Evolutionary conservation across 2,113 vertebrate genomes (phyloP).

Genomic region (Esox niger): DNA sequence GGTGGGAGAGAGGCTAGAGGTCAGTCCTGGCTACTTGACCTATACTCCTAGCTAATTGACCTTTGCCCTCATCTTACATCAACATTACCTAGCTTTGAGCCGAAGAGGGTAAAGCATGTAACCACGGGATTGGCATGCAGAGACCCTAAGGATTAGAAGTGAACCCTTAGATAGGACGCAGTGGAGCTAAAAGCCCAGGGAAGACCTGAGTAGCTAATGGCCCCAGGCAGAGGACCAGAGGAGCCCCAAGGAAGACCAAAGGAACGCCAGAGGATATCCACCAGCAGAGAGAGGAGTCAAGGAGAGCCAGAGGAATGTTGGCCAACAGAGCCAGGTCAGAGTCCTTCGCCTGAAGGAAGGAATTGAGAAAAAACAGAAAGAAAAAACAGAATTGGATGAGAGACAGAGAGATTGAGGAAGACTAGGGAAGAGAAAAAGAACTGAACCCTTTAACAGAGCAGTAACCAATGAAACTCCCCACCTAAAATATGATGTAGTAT

Average conservation of each 20-base stretch:
- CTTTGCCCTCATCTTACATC: background rate
- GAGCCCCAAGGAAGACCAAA: constrained; percentile 13
- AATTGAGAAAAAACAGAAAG: background rate
- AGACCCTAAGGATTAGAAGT: background rate
- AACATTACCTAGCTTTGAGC: background rate
- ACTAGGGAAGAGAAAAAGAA: background rate
- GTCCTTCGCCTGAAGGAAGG: constrained; percentile 75
- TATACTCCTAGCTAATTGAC: too few relatives aligned
- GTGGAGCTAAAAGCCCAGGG: background rate
- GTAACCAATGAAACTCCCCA: constrained; percentile 13
- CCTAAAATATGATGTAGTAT: background rate
- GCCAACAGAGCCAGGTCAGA: constrained; percentile 84
- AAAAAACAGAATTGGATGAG: background rate
- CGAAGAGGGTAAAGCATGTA: background rate
- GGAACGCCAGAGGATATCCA: constrained; percentile 85
- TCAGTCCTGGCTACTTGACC: too few relatives aligned
- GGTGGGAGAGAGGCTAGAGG: too few relatives aligned
- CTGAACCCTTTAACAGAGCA: constrained; percentile 22
- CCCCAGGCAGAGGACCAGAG: background rate
- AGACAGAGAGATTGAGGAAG: background rate
- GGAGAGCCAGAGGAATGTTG: constrained; percentile 84
- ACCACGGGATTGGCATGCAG: background rate
- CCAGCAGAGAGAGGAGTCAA: constrained; percentile 90
- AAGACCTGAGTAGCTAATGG: too few relatives aligned
- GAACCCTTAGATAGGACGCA: background rate